phyloP scores from a whole-genome alignment of 2,797 vertebrate genomes.

The Scolopax rusticola region DNA sequence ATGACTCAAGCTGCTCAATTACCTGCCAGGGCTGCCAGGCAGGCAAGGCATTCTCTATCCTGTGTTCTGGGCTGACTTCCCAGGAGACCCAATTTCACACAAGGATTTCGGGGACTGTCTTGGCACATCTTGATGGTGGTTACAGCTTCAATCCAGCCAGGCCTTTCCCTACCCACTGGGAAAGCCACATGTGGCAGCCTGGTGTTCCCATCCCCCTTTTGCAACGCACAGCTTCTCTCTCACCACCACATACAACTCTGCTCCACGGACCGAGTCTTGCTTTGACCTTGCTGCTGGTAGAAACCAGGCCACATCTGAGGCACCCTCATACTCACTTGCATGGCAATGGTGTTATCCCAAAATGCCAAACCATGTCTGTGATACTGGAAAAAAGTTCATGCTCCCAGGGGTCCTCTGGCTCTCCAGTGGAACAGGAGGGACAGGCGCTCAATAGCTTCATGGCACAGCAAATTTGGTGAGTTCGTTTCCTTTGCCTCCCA shows the following conservation, averaged over 20 bases:
- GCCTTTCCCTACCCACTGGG: neutral
- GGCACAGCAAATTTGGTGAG: neutral
- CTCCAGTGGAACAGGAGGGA: neutral
- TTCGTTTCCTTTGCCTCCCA: neutral
- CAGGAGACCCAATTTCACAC: neutral
- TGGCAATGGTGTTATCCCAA: neutral
- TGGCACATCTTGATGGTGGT: neutral
- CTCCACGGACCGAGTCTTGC: rapidly evolving
- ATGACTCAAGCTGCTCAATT: neutral
- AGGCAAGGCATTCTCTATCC: neutral
- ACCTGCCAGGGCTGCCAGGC: neutral
- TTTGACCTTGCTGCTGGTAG: neutral
- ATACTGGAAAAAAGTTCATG: neutral
- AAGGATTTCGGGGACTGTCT: neutral
- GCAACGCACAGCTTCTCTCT: neutral
- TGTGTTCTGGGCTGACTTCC: neutral
- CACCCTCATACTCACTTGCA: neutral
- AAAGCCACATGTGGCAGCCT: neutral
- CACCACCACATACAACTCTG: neutral
- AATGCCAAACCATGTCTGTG: neutral
- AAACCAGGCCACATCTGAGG: neutral
- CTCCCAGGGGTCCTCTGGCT: neutral
- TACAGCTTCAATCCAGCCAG: neutral
- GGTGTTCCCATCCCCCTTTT: neutral
- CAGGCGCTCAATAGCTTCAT: neutral